Conservation (phyloP, 1,140 invertebrate genomes). For the Idris sp. region DNA sequence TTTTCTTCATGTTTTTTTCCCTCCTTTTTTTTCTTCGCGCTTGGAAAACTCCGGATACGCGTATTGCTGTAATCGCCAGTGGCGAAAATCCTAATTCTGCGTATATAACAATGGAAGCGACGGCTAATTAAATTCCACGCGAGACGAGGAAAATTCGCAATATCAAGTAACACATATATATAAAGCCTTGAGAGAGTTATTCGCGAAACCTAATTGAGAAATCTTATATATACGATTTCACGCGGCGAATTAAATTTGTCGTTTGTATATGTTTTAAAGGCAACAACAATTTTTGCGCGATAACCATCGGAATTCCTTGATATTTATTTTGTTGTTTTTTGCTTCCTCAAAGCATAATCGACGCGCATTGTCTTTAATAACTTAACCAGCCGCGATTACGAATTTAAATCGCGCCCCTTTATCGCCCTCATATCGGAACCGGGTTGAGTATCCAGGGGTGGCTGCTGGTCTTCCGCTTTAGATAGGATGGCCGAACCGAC, state of each 20-base stretch:
- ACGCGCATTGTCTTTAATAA: conserved; percentile 7
- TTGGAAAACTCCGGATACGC: conserved; percentile 74
- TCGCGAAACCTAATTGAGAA: conserved; percentile 60
- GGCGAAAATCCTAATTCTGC: conserved; percentile 75
- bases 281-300: no score
- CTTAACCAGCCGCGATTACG: conserved; percentile 2
- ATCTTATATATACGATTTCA: conserved; percentile 31
- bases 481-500: conserved; percentile 33
- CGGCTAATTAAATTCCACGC: conserved; percentile 74
- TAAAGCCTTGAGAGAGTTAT: conserved; percentile 55
- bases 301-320: no score
- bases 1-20: no score
- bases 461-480: conserved; percentile 1
- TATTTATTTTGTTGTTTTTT: no score
- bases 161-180: conserved; percentile 48
- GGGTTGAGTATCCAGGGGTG: no score
- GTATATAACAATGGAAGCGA: conserved; percentile 73
- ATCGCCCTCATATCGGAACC: conserved; percentile 51
- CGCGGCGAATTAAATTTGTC: conserved; percentile 8
- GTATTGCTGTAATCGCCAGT: conserved; percentile 71
- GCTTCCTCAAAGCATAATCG: no score
- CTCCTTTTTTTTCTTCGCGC: conserved; percentile 54
- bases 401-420: conserved; percentile 23
- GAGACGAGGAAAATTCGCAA: conserved; percentile 57
- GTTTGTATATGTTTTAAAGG: no score